Percentiles rank a stretch among this genome's conserved stretches.
phyloP scores from a whole-genome alignment of 2,797 vertebrate species.

The Alauda arvensis region DNA sequence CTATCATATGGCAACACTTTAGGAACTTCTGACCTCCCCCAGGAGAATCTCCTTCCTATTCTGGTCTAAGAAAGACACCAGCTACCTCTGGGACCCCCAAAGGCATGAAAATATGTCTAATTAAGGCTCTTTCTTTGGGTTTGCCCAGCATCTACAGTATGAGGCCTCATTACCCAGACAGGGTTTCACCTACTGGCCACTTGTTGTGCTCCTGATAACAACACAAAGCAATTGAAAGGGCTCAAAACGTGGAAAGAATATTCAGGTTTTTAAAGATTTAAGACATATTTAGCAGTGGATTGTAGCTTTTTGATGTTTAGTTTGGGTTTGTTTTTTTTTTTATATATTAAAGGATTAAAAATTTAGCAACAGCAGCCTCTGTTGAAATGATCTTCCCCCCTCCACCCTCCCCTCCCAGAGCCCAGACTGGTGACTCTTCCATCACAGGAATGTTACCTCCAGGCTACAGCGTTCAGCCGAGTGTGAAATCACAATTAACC shows the following conservation, averaged over 20 bases:
- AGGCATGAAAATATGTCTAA: background rate
- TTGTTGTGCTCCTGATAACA: background rate
- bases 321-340: background rate
- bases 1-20: background rate
- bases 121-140: background rate
- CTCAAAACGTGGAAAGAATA: background rate
- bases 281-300: background rate
- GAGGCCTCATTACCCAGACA: background rate
- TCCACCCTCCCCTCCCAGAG: background rate
- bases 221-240: background rate
- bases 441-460: constrained; percentile 45
- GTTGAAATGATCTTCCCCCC: background rate
- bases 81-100: background rate
- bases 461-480: constrained; percentile 59
- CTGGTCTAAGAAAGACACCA: background rate
- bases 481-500: constrained; percentile 78
- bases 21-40: background rate
- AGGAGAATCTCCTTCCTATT: background rate
- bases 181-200: background rate
- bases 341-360: constrained; percentile 11
- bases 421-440: constrained; percentile 45
- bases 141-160: background rate
- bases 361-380: background rate
- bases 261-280: background rate
- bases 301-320: background rate